Conservation (phyloP, 2,888 invertebrate genomes). For the Amphipoea oculea region DNA sequence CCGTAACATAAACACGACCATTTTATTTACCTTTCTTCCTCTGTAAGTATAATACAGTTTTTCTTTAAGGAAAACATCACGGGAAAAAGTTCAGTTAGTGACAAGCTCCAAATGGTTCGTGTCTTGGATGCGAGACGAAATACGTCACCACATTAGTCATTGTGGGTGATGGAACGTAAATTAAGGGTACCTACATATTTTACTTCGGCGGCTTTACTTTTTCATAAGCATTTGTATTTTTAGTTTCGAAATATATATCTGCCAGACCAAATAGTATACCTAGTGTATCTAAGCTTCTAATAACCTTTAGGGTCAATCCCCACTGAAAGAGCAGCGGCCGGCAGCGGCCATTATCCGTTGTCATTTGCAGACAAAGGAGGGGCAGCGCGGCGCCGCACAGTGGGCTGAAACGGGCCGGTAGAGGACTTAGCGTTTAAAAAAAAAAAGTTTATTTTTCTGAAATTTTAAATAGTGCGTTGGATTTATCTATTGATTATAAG, state of each 20-base stretch:
- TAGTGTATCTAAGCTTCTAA: not conserved
- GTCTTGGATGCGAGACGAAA: conserved; percentile 30
- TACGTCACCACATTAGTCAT: conserved; percentile 38
- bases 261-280: not conserved
- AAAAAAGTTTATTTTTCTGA: no score
- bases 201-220: not conserved
- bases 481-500: no score
- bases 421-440: no score
- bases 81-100: conserved; percentile 36
- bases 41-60: conserved; percentile 41
- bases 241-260: not conserved
- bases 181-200: not conserved
- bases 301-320: not conserved
- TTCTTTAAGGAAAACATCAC: conserved; percentile 49
- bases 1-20: conserved; percentile 32
- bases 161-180: conserved; percentile 12
- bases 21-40: conserved; percentile 42
- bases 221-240: not conserved
- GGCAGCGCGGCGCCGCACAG: no score
- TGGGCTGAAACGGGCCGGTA: no score
- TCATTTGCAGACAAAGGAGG: no score
- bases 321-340: no score
- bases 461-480: no score
- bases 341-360: no score
- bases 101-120: conserved; percentile 42